Evolutionary conservation across 2,888 invertebrate species (phyloP).

Genomic region (Autographa gamma): DNA sequence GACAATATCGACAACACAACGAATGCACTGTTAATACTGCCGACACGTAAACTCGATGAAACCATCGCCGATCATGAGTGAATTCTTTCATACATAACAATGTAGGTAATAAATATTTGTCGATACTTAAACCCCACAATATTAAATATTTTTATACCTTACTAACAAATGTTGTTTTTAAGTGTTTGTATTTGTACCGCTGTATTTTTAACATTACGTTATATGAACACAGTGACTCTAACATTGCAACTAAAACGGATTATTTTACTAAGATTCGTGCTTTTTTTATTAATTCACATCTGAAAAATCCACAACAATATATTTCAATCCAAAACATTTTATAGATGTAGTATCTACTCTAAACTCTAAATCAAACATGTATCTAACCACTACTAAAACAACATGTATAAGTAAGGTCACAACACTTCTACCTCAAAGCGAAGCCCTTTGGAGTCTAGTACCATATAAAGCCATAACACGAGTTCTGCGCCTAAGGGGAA

Average conservation of each 20-base stretch:
- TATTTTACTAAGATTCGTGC: no score
- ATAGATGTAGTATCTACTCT: background rate
- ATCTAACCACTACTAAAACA: constrained; percentile 32
- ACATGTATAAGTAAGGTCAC: constrained; percentile 45
- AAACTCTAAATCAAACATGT: background rate
- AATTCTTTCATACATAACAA: background rate
- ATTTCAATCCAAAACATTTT: background rate
- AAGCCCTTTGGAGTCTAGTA: constrained; percentile 63
- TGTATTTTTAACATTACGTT: constrained; percentile 1
- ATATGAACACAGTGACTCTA: background rate
- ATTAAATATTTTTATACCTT: constrained; percentile 17
- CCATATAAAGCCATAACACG: constrained; percentile 68
- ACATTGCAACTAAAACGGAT: background rate
- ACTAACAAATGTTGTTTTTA: constrained; percentile 41
- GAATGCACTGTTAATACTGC: constrained; percentile 30
- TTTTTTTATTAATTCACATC: no score
- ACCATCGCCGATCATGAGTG: background rate
- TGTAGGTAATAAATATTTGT: background rate
- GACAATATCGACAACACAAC: constrained; percentile 44
- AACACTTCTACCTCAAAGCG: constrained; percentile 63
- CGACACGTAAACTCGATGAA: constrained; percentile 22
- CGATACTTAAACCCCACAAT: constrained; percentile 15
- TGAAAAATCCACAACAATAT: no score
- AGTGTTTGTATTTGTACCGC: constrained; percentile 4
- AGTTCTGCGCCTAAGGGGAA: constrained; percentile 52